These are phyloP conservation scores for Caenorhabditis becei DNA, from an alignment of 2,888 invertebrate genomes.

Conservation along the genomic window DNA sequence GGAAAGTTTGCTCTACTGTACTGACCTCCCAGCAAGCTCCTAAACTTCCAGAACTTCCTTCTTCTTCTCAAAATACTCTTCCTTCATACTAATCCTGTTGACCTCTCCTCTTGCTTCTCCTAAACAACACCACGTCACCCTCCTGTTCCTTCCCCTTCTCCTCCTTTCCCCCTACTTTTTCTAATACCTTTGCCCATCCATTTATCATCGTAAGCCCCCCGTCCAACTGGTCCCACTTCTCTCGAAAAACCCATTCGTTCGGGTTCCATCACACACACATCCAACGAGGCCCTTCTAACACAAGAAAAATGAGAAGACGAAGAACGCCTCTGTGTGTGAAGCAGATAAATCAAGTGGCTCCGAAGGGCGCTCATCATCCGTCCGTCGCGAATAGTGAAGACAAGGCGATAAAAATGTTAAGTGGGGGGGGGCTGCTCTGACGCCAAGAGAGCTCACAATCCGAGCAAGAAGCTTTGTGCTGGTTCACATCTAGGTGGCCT, in stretches of 20 bases:
- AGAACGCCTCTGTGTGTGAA: conserved; percentile 24
- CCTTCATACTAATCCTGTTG: background rate
- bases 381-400: conserved; percentile 10
- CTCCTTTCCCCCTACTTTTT: conserved; percentile 7
- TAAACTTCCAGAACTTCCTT: too few relatives aligned
- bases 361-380: conserved; percentile 25
- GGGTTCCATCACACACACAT: background rate
- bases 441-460: background rate
- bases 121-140: background rate
- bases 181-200: conserved; percentile 51
- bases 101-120: background rate
- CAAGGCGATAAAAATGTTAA: conserved; percentile 60
- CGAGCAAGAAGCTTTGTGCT: too few relatives aligned
- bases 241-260: conserved; percentile 8
- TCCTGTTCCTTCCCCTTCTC: background rate
- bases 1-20: too few relatives aligned
- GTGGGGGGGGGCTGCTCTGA: conserved; percentile 27
- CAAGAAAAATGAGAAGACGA: background rate
- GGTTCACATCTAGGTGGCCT: too few relatives aligned
- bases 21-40: too few relatives aligned
- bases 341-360: conserved; percentile 40
- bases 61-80: background rate
- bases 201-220: conserved; percentile 54
- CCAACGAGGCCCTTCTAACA: too few relatives aligned
- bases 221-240: background rate